These are phyloP conservation scores for Sylvicola fuscatus DNA, from an alignment of 2,888 invertebrate genomes.

Conservation along the genomic window DNA sequence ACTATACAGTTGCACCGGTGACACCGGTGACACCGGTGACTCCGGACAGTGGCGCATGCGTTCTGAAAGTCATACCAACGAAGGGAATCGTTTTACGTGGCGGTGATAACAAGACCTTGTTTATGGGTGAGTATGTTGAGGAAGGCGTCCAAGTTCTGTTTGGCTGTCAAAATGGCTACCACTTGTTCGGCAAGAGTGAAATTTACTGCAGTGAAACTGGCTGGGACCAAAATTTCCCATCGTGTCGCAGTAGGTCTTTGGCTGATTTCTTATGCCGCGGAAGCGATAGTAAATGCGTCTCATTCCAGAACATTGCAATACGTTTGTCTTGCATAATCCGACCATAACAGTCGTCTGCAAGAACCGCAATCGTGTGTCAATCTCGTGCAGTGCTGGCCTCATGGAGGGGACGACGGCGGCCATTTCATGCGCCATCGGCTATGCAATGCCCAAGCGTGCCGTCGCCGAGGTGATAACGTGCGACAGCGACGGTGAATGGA, in stretches of 20 bases:
- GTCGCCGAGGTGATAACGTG: slow-evolving; percentile 8
- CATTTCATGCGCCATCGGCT: slow-evolving; percentile 8
- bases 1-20: background rate
- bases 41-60: background rate
- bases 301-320: slow-evolving; percentile 6
- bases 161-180: slow-evolving; percentile 3
- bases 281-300: background rate
- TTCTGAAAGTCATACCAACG: background rate
- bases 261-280: too few relatives aligned
- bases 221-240: slow-evolving; percentile 1
- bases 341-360: too few relatives aligned
- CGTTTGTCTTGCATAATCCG: too few relatives aligned
- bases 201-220: slow-evolving; percentile 1
- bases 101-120: background rate
- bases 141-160: too few relatives aligned
- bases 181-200: background rate
- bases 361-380: background rate
- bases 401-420: slow-evolving; percentile 8
- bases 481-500: slow-evolving; percentile 13
- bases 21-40: background rate
- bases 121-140: slow-evolving; percentile 1
- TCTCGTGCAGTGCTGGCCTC: slow-evolving; percentile 7
- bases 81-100: slow-evolving; percentile 1
- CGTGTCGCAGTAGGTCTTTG: slow-evolving; percentile 1
- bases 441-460: slow-evolving; percentile 3